Percentiles rank a stretch among this genome's conserved stretches.
These are phyloP conservation scores for Acrobasis suavella DNA, from an alignment of 2,888 invertebrate genomes.

Conservation along the genomic window DNA sequence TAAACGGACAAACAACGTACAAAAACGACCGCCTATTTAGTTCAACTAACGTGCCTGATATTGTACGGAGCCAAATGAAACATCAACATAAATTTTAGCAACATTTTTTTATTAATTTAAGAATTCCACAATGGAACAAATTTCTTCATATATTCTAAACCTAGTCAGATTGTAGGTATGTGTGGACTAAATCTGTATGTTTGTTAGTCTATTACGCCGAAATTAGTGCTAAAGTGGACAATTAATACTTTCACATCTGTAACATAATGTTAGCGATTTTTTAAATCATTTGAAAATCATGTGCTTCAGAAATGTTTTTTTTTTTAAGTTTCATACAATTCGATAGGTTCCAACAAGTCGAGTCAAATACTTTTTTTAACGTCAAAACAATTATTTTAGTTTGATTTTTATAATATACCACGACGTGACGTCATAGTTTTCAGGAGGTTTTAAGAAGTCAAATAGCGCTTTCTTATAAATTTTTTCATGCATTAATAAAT, in stretches of 20 bases:
- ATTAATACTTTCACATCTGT: neutral
- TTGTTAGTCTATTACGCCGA: constrained; percentile 40
- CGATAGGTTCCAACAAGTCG: no score
- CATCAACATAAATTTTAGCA: constrained; percentile 72
- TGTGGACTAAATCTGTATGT: constrained; percentile 52
- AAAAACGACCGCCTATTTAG: no score
- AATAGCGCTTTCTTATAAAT: no score
- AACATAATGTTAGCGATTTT: constrained; percentile 7
- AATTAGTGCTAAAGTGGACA: constrained; percentile 66
- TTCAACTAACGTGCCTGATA: no score
- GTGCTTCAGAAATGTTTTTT: constrained; percentile 1
- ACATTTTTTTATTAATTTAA: constrained; percentile 83
- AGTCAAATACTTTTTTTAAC: no score
- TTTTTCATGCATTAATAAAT: no score
- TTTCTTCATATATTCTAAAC: constrained; percentile 75
- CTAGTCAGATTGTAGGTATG: constrained; percentile 72
- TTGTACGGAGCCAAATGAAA: constrained; percentile 51
- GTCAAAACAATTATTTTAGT: no score
- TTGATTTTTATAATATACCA: no score
- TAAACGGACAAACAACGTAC: no score
- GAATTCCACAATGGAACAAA: constrained; percentile 82
- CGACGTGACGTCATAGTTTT: neutral
- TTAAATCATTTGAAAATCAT: constrained; percentile 2
- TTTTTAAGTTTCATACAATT: no score
- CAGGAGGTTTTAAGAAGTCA: no score